Percentiles rank a stretch among this genome's conserved stretches.
These are phyloP conservation scores for Euclidia mi DNA, from an alignment of 2,888 invertebrate species.

Conservation along the genomic window DNA sequence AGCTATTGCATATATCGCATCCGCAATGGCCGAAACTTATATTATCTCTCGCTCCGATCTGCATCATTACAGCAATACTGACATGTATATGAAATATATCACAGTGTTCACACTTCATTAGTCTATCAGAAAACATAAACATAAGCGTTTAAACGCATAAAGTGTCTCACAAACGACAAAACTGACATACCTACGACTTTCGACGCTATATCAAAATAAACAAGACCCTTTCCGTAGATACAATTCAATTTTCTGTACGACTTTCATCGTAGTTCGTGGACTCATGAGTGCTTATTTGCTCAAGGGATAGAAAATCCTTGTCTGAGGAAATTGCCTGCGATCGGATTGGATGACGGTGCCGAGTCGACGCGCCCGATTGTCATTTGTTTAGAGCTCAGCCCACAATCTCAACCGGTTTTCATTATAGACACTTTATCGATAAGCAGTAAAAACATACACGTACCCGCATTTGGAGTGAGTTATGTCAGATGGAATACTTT, in stretches of 20 bases:
- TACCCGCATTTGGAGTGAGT: conserved; percentile 30
- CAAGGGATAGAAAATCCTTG: conserved; percentile 79
- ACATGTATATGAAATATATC: conserved; percentile 27
- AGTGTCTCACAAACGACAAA: conserved; percentile 36
- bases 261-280: conserved; percentile 71
- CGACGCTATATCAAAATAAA: conserved; percentile 58
- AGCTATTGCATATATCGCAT: conserved; percentile 19
- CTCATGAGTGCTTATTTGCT: conserved; percentile 81
- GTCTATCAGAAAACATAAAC: conserved; percentile 47
- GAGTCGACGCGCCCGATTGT: conserved; percentile 66
- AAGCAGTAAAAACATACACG: conserved; percentile 55
- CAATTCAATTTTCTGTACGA: conserved; percentile 80
- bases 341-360: conserved; percentile 75
- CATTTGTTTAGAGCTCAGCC: conserved; percentile 73
- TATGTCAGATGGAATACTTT: conserved; percentile 30
- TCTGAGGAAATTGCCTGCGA: conserved; percentile 79
- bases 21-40: conserved; percentile 19
- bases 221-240: conserved; percentile 68
- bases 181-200: conserved; percentile 42
- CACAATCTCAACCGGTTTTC: conserved; percentile 54
- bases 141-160: conserved; percentile 47
- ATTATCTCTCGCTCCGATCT: conserved; percentile 25
- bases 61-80: too few species aligned
- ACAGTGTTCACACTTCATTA: conserved; percentile 44
- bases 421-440: conserved; percentile 61